Evolutionary conservation across 2,797 vertebrate species (phyloP).

Genomic region (Perodicticus potto): DNA sequence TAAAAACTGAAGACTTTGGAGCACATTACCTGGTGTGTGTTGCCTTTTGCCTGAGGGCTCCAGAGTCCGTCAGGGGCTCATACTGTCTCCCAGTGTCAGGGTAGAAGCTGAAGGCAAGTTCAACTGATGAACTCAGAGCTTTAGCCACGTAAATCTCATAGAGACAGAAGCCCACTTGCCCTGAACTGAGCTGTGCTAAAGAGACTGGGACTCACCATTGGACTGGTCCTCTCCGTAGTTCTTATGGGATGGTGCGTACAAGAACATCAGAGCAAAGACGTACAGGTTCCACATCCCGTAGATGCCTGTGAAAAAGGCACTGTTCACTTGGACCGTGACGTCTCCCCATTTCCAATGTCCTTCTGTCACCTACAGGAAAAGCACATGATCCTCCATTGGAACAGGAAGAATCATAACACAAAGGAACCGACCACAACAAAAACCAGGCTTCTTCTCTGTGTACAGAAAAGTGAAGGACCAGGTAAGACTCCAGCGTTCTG

Average conservation of each 20-base stretch:
- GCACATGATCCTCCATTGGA: not conserved
- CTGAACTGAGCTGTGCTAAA: not conserved
- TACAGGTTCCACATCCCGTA: conserved; percentile 99
- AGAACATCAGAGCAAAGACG: conserved; percentile 98
- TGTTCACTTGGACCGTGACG: conserved; percentile 94
- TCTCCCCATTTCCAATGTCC: conserved; percentile 98
- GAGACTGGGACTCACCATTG: conserved; percentile 88
- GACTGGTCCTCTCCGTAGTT: conserved; percentile 96
- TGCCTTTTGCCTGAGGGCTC: not conserved
- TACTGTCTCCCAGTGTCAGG: not conserved
- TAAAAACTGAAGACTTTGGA: not conserved
- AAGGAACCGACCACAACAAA: not conserved
- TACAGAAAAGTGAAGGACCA: not conserved
- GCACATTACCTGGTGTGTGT: no score
- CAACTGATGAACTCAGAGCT: not conserved
- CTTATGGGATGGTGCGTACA: conserved; percentile 98
- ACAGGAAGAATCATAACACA: not conserved
- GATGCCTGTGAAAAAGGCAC: conserved; percentile 98
- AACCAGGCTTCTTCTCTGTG: not conserved
- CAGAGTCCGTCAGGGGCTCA: not conserved
- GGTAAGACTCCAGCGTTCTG: not conserved
- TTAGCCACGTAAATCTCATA: not conserved
- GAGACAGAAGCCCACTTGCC: not conserved
- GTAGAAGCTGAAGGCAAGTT: not conserved
- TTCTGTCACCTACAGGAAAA: conserved; percentile 93